Evolutionary conservation across 2,113 vertebrate genomes (phyloP).

Genomic region (Globicephala melas): DNA sequence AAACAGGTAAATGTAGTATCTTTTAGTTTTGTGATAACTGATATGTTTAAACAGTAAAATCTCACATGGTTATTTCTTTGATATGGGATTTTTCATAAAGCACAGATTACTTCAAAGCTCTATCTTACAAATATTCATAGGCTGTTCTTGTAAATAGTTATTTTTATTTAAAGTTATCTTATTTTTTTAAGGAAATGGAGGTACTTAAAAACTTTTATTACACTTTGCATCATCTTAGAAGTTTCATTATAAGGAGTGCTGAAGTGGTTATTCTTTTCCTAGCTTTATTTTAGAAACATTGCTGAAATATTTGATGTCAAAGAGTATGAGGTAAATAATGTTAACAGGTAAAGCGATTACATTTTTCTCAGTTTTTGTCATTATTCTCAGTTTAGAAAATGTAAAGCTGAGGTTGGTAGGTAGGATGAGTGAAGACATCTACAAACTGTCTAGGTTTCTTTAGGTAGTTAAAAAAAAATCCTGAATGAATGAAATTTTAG

Average conservation of each 20-base stretch:
- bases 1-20: background rate
- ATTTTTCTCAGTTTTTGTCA: background rate
- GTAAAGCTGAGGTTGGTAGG: background rate
- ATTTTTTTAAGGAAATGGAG: background rate
- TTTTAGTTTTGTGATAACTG: background rate
- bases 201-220: background rate
- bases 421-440: background rate
- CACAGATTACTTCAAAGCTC: background rate
- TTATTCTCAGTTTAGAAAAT: constrained; percentile 30
- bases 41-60: background rate
- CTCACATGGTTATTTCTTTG: background rate
- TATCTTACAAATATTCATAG: background rate
- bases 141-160: background rate
- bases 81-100: constrained; percentile 25
- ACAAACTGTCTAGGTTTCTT: background rate
- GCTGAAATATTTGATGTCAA: constrained; percentile 27
- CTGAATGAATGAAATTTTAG: background rate
- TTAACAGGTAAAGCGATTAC: background rate
- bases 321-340: background rate
- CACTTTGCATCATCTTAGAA: background rate
- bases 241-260: background rate
- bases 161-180: background rate
- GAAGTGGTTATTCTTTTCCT: background rate
- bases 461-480: background rate
- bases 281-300: background rate